Percentiles rank a stretch among this genome's conserved stretches.
These are phyloP conservation scores for Scophthalmus maximus DNA, from an alignment of 2,113 vertebrate genomes.

Conservation along the genomic window DNA sequence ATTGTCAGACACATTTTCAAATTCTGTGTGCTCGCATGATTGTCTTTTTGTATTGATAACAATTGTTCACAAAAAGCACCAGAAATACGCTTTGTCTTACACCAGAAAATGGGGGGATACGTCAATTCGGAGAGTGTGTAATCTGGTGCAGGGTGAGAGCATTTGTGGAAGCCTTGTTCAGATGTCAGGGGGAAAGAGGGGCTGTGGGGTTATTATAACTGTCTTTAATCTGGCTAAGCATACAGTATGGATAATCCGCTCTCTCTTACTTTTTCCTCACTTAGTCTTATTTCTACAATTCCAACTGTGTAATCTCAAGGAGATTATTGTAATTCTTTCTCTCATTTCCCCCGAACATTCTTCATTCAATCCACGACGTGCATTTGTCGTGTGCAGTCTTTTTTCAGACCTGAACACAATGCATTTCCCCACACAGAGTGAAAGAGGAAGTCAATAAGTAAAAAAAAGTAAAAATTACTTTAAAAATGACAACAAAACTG, in stretches of 20 bases:
- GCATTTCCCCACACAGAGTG: not conserved
- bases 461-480: not conserved
- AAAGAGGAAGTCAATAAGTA: not conserved
- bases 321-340: conserved; percentile 66
- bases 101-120: not conserved
- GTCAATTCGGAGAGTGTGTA: not conserved
- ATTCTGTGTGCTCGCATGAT: too few relatives aligned
- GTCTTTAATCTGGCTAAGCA: conserved; percentile 73
- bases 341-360: conserved; percentile 5
- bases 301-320: conserved; percentile 60
- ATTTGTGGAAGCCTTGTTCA: conserved; percentile 43
- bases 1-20: too few relatives aligned
- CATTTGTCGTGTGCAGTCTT: not conserved
- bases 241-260: conserved; percentile 61
- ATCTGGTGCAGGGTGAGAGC: conserved; percentile 32
- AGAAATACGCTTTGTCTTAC: not conserved
- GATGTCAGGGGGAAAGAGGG: conserved; percentile 44
- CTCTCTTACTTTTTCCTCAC: conserved; percentile 46
- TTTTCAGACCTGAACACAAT: not conserved
- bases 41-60: not conserved
- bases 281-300: conserved; percentile 47
- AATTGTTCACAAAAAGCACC: not conserved
- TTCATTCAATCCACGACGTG: not conserved
- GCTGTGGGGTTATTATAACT: conserved; percentile 50
- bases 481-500: too few relatives aligned